These are phyloP conservation scores for Apteryx owenii DNA, from an alignment of 2,113 vertebrate genomes.

Conservation along the genomic window DNA sequence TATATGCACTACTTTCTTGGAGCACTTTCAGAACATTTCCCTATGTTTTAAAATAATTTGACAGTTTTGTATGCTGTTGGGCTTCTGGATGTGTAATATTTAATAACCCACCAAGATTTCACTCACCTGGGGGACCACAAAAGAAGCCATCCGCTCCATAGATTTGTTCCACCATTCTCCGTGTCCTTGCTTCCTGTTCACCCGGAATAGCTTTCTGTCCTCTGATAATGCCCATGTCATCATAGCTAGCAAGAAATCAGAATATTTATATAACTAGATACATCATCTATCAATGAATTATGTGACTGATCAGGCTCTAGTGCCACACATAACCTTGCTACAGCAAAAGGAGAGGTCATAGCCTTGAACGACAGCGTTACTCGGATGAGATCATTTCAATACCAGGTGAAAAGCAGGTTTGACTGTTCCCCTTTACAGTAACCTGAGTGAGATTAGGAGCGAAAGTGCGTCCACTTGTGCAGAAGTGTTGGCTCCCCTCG, in stretches of 20 bases:
- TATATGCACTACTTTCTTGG: background rate
- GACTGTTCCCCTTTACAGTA: background rate
- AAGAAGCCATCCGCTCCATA: conserved; percentile 86
- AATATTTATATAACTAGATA: background rate
- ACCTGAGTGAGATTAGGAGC: background rate
- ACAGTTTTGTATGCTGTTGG: background rate
- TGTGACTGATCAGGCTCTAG: background rate
- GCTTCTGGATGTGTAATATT: background rate
- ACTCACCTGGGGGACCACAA: conserved; percentile 89
- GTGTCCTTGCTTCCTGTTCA: conserved; percentile 68
- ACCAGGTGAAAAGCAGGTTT: background rate
- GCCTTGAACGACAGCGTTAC: background rate
- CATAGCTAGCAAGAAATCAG: conserved; percentile 50
- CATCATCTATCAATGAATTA: background rate
- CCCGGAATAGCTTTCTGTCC: conserved; percentile 35
- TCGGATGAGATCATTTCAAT: background rate
- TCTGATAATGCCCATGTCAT: conserved; percentile 49
- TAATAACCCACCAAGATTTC: background rate
- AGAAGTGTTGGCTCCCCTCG: background rate
- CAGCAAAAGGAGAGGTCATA: fast-evolving
- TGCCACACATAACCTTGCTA: background rate
- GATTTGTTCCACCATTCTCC: conserved; percentile 88
- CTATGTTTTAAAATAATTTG: background rate
- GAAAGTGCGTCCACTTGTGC: background rate
- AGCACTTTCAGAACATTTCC: background rate